Evolutionary conservation across 37 sponge, comb jelly and placozoan genomes (phyloP).

Genomic region (Agelas oroides): DNA sequence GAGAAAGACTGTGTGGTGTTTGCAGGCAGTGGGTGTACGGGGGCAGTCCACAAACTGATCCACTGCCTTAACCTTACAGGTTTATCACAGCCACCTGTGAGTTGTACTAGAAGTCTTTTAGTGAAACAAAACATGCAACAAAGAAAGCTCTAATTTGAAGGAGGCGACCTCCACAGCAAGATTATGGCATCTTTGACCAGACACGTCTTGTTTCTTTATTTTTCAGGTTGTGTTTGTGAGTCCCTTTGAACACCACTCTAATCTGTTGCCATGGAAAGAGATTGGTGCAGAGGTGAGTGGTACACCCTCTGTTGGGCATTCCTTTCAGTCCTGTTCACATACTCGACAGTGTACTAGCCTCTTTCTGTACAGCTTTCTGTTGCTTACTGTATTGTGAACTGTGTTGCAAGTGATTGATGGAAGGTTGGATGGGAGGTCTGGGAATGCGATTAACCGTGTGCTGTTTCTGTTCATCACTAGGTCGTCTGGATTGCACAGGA

Average conservation of each 20-base stretch:
- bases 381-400: no score
- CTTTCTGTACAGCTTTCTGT: neutral
- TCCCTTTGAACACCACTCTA: slow-evolving; percentile 93
- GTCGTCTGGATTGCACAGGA: slow-evolving; percentile 62
- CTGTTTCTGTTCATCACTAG: slow-evolving; percentile 9
- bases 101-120: no score
- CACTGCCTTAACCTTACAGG: slow-evolving; percentile 58
- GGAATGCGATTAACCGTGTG: no score
- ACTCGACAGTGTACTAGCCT: neutral
- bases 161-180: no score
- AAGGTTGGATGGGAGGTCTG: no score
- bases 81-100: slow-evolving; percentile 11
- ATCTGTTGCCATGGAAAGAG: slow-evolving; percentile 89
- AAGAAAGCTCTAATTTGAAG: no score
- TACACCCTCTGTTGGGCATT: neutral
- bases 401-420: no score
- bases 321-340: neutral
- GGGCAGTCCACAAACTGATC: slow-evolving; percentile 82
- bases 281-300: slow-evolving; percentile 74
- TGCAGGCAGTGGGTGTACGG: slow-evolving; percentile 88
- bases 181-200: no score
- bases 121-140: no score
- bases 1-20: slow-evolving; percentile 90
- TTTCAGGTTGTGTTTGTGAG: slow-evolving; percentile 87
- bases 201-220: no score